Conservation (phyloP, 2,113 vertebrate genomes). For the Dissostichus mawsoni region DNA sequence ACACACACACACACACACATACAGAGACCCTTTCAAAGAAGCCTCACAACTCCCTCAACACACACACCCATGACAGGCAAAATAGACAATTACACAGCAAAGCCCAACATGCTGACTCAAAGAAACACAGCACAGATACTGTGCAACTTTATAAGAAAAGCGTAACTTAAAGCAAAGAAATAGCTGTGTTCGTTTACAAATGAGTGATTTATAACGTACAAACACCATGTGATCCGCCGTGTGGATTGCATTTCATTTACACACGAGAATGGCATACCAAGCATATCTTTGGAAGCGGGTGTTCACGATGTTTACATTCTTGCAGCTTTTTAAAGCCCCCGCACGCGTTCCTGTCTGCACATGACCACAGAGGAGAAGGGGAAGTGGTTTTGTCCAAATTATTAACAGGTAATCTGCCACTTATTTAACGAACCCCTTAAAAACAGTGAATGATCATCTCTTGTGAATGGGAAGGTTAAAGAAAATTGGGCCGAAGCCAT, state of each 20-base stretch:
- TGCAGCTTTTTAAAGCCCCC: slow-evolving; percentile 27
- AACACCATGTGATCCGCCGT: not conserved
- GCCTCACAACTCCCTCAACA: not conserved
- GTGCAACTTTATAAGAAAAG: not conserved
- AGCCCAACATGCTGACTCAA: slow-evolving; percentile 70
- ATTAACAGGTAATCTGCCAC: not conserved
- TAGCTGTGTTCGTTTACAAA: not conserved
- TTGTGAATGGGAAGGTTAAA: not conserved
- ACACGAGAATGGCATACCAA: slow-evolving; percentile 5
- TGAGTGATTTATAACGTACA: not conserved
- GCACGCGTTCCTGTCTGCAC: not conserved
- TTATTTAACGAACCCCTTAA: slow-evolving; percentile 1
- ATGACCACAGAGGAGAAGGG: slow-evolving; percentile 3
- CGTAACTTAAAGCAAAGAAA: not conserved
- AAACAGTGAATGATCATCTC: not conserved
- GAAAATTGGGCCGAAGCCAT: not conserved
- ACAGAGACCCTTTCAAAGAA: slow-evolving; percentile 8
- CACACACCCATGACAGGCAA: slow-evolving; percentile 37
- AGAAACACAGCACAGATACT: slow-evolving; percentile 1
- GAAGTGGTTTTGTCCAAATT: slow-evolving; percentile 16
- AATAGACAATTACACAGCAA: slow-evolving; percentile 64
- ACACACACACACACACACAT: slow-evolving; percentile 45
- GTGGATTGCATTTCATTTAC: not conserved
- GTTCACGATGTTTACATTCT: slow-evolving; percentile 49
- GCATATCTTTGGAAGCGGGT: slow-evolving; percentile 29